Evolutionary conservation across 1,140 invertebrate genomes (phyloP).

Genomic region (Caerostris extrusa): DNA sequence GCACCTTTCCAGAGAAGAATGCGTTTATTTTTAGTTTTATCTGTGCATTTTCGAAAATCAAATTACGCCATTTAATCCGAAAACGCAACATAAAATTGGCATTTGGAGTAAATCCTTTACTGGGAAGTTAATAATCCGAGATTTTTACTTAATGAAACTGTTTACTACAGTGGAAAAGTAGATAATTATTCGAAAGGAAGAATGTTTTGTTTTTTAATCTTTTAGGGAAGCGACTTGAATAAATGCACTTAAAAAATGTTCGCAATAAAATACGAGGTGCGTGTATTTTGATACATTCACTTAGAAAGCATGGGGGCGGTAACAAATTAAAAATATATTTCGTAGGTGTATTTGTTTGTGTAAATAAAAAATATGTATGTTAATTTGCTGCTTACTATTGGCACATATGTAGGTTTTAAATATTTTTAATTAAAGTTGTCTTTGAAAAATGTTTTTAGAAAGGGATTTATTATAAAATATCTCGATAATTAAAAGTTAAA

Average conservation of each 20-base stretch:
- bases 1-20: neutral
- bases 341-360: no score
- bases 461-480: no score
- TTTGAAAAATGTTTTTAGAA: no score
- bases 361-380: no score
- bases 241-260: neutral
- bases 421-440: no score
- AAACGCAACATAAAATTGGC: neutral
- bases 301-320: neutral
- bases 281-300: neutral
- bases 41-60: neutral
- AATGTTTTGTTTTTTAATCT: neutral
- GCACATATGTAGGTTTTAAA: no score
- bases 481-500: no score
- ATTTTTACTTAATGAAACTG: conserved; percentile 12
- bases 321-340: neutral
- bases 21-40: neutral
- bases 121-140: neutral
- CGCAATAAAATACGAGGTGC: neutral
- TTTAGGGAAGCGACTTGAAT: neutral
- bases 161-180: neutral
- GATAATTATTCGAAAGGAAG: neutral
- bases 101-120: neutral
- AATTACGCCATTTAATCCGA: neutral
- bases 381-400: no score